Evolutionary conservation across 1,140 invertebrate species (phyloP).

Genomic region (Onthophagus taurus): DNA sequence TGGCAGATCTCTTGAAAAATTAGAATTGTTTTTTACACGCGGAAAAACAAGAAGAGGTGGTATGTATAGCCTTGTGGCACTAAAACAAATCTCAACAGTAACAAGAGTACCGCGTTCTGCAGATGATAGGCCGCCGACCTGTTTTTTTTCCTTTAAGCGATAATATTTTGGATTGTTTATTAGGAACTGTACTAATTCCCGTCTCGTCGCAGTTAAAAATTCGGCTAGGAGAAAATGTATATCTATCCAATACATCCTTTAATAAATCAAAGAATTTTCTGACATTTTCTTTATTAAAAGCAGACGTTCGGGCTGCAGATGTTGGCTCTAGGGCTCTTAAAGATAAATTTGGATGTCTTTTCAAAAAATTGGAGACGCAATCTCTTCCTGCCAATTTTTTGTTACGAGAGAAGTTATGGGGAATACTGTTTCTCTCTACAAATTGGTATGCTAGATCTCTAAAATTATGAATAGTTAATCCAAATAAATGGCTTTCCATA

Average conservation of each 20-base stretch:
- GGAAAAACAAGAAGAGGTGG: constrained; percentile 30
- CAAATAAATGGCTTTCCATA: constrained; percentile 24
- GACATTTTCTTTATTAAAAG: constrained; percentile 39
- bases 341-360: constrained; percentile 35
- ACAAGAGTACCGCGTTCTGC: constrained; percentile 23
- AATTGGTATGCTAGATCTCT: constrained; percentile 20
- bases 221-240: background rate
- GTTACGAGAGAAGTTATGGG: constrained; percentile 20
- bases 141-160: constrained; percentile 17
- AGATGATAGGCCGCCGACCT: constrained; percentile 27
- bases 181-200: background rate
- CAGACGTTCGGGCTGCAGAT: constrained; percentile 37
- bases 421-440: constrained; percentile 17
- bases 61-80: constrained; percentile 28
- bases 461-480: constrained; percentile 18
- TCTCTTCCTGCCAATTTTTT: constrained; percentile 34
- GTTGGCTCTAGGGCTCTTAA: constrained; percentile 37
- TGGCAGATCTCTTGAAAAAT: constrained; percentile 23
- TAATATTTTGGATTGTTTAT: background rate
- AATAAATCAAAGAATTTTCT: constrained; percentile 28
- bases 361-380: constrained; percentile 39
- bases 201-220: constrained; percentile 7
- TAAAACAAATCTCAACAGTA: constrained; percentile 31
- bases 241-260: background rate
- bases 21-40: constrained; percentile 9